Evolutionary conservation across 2,113 vertebrate species (phyloP).

Genomic region (Odontesthes bonariensis): DNA sequence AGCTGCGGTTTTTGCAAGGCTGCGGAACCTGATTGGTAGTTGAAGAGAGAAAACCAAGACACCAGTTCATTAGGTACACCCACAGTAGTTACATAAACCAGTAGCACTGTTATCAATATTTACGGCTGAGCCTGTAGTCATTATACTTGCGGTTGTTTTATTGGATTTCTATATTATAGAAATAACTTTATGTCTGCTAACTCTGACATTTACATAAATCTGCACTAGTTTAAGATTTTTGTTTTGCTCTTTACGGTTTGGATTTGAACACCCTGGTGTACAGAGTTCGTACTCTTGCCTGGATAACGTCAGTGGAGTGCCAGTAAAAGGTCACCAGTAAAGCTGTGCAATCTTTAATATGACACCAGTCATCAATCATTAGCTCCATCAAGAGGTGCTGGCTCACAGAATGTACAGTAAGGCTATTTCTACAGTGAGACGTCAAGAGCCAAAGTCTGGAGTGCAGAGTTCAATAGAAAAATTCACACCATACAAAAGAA

Average conservation of each 20-base stretch:
- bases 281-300: slow-evolving; percentile 17
- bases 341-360: slow-evolving; percentile 21
- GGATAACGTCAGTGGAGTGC: neutral
- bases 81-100: slow-evolving; percentile 13
- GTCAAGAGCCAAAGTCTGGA: slow-evolving; percentile 32
- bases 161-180: neutral
- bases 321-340: slow-evolving; percentile 44
- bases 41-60: slow-evolving; percentile 8
- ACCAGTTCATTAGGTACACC: slow-evolving; percentile 4
- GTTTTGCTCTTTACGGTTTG: slow-evolving; percentile 6
- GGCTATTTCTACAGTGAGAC: slow-evolving; percentile 13
- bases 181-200: neutral
- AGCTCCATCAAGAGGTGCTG: slow-evolving; percentile 16
- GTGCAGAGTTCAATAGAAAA: slow-evolving; percentile 31
- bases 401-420: slow-evolving; percentile 27
- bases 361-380: slow-evolving; percentile 55
- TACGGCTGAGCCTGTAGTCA: neutral
- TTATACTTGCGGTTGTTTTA: neutral
- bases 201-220: neutral
- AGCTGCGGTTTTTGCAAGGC: slow-evolving; percentile 1
- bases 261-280: slow-evolving; percentile 16
- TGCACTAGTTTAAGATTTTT: slow-evolving; percentile 14
- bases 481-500: neutral
- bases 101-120: slow-evolving; percentile 9
- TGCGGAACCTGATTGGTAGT: slow-evolving; percentile 11